phyloP scores from a whole-genome alignment of 2,888 invertebrate species.

The Ormyrus pomaceus region DNA sequence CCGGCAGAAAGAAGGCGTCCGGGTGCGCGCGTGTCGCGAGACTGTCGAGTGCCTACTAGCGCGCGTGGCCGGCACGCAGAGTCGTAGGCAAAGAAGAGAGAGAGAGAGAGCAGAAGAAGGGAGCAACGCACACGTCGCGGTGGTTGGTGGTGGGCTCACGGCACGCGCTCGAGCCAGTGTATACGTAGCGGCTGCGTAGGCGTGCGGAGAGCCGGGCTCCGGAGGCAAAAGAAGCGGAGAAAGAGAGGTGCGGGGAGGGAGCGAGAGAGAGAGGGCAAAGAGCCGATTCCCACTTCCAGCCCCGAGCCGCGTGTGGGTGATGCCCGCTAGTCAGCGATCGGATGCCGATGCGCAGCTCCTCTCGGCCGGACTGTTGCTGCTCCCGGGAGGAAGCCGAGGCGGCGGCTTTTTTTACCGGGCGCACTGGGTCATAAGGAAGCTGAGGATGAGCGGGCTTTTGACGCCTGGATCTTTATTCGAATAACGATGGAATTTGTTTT shows the following conservation, averaged over 20 bases:
- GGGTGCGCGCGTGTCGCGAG: constrained; percentile 31
- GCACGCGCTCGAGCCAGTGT: constrained; percentile 74
- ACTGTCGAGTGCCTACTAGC: constrained; percentile 40
- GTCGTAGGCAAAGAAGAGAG: constrained; percentile 42
- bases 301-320: not conserved
- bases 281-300: constrained; percentile 51
- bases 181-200: constrained; percentile 68
- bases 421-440: too few species aligned
- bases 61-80: constrained; percentile 44
- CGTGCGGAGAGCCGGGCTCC: not conserved
- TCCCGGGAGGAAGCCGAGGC: not conserved
- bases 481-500: too few species aligned
- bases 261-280: constrained; percentile 50
- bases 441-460: too few species aligned
- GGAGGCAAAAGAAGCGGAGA: constrained; percentile 55
- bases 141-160: constrained; percentile 73
- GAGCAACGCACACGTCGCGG: constrained; percentile 56
- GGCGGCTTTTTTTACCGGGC: not conserved
- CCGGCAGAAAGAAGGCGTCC: too few species aligned
- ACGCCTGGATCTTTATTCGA: too few species aligned
- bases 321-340: not conserved
- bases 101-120: constrained; percentile 52
- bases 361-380: not conserved
- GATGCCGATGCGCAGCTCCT: not conserved
- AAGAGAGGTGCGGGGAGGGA: constrained; percentile 44